Base-by-base conservation (phyloP, 2,113 vertebrate species). In the Dinomys branickii region DNA sequence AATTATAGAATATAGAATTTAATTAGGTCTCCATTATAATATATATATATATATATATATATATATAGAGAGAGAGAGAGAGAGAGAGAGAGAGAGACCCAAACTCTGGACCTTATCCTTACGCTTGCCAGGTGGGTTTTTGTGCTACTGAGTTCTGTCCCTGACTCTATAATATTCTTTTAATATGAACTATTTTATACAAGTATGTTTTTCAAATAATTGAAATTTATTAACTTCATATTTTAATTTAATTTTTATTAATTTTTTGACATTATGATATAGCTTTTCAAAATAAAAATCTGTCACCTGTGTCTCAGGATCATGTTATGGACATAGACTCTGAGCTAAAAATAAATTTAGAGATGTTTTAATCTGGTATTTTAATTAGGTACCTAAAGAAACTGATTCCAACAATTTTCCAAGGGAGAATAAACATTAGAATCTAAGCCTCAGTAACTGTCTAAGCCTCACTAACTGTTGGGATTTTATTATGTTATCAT, bases 271-370 rank as follows among this genome's bases (percentile, higher is more conserved):
- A 91, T 9, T 1, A n/a, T 11, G 1, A 61, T 61, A 33, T n/a
- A 63, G 85, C 16, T 75, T 69, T 92, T 94, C 44, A 95, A 52
- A 94, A 69, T 88, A 75, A 92, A 90, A 71, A 22, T 90, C 3
- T 63, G 80, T 82, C 22, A 50, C 2, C 59, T 38, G 33, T 52
- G 54, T 52, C 22, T 69, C 38, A 93, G 38, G 2, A 58, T 82
- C 61, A 73, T n/a, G 54, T 84, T 30, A 59, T 38, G 13, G 22
- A 38, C 35, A 41, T 67, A 69, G 44, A 54, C n/a, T 87, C 90
- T 63, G 58, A 89, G 28, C 5, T 83, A 85, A 47, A 85, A 95
- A 67, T 52, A 50, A n/a, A 71, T 38, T 94, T 80, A 83, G 78
- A 92, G 17, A 67, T 75, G 1, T 22, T 33, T 35, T n/a, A 69